Base-by-base conservation (phyloP, 2,888 invertebrate genomes). In the Dastarcus helophoroides region DNA sequence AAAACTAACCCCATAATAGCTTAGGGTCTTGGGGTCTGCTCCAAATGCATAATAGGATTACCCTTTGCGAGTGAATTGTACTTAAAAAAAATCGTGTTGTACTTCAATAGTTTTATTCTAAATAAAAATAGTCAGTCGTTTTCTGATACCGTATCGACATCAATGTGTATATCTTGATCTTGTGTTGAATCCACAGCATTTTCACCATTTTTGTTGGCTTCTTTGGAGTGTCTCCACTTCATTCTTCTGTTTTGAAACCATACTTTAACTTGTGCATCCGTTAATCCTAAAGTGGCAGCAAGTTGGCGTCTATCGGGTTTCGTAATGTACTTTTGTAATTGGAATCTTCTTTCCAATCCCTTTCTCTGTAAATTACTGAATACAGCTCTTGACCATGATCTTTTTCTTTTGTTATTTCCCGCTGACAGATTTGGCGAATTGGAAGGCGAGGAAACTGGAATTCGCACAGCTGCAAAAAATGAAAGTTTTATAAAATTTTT, bases 361-460 rank as follows among this genome's bases (percentile, higher is more conserved):
- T 93, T 93, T n/a, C 93, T 63, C 56, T 94, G 93, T 3, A 93
- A 67, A 54, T 90, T 89, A 51, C 90, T 91, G 58, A 94, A 94
- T 1, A 94, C 93, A 0, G 93, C 93, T 29, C 93, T 69, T 0
- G 91, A 91, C 93, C 93, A 94, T 0, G 91, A 89, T 14, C 91
- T 71, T 56, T 93, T 93, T 35, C 90, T 64, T 52, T 90, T 81
- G 25, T 35, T 32, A 14, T 14, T 35, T 26, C 22, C 16, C 29
- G 26, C 11, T 12, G 45, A 38, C 3, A 47, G 36, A 5, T 47
- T 39, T 3, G 49, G 36, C n/a, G 47, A 41, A 14, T 43, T 43
- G 10, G 52, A 38, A 2, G 47, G 36, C 16, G 38, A 41, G 37
- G 45, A 43, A 3, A 53, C 41, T 8, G 55, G 47, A 17, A 56